Conservation (phyloP, 2,113 vertebrate genomes). For the Tonatia bakeri region DNA sequence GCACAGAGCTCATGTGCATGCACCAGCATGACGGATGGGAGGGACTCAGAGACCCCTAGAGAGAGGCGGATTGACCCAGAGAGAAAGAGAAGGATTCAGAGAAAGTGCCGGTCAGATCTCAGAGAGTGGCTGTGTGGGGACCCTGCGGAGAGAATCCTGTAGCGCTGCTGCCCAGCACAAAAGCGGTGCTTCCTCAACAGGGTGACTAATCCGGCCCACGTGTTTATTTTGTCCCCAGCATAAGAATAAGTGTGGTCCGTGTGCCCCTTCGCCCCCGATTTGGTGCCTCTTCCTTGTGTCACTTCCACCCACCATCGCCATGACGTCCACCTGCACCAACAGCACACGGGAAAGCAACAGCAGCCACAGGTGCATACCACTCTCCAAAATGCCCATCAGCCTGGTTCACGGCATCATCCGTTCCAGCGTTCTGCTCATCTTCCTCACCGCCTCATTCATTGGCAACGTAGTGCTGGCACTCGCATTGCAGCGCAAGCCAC, state of each 20-base stretch:
- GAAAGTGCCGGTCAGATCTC: neutral
- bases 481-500: conserved; percentile 89
- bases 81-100: neutral
- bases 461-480: conserved; percentile 88
- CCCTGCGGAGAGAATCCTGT: neutral
- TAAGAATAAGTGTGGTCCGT: neutral
- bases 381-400: conserved; percentile 71
- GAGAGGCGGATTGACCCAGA: neutral
- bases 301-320: neutral
- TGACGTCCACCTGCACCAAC: conserved; percentile 60
- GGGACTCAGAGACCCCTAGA: neutral
- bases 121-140: rapidly evolving
- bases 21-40: neutral
- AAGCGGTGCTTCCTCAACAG: neutral
- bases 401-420: conserved; percentile 82
- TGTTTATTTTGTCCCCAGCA: conserved; percentile 15
- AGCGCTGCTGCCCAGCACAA: neutral
- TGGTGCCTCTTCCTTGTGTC: neutral
- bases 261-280: neutral
- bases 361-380: conserved; percentile 52
- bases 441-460: conserved; percentile 85
- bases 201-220: neutral
- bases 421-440: conserved; percentile 83
- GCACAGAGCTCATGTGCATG: neutral
- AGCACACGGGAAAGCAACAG: conserved; percentile 68